These are phyloP conservation scores for Podargus strigoides DNA, from an alignment of 2,797 vertebrate species.

Conservation along the genomic window DNA sequence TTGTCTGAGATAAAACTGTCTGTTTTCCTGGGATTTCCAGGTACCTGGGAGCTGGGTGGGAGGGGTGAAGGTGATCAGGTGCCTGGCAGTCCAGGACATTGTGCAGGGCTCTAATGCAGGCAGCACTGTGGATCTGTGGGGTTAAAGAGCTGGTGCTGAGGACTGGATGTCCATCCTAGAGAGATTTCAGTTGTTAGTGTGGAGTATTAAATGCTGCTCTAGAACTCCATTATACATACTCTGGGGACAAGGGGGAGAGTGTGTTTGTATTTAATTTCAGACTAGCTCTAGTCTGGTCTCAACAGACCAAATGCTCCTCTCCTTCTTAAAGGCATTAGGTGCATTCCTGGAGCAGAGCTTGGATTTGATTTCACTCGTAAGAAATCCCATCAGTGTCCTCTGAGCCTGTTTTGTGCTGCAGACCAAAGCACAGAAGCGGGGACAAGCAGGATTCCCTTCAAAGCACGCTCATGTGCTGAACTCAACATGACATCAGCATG, in stretches of 20 bases:
- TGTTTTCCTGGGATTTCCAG: neutral
- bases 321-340: neutral
- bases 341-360: neutral
- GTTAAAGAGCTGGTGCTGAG: neutral
- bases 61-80: neutral
- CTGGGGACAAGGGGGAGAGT: neutral
- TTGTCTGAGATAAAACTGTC: neutral
- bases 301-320: neutral
- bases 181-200: neutral
- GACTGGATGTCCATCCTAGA: neutral
- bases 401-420: neutral
- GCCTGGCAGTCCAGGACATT: accelerated
- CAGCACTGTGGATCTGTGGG: accelerated
- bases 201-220: neutral
- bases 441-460: neutral
- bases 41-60: neutral
- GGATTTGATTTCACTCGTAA: neutral
- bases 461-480: accelerated
- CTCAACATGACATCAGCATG: neutral
- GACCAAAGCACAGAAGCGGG: neutral
- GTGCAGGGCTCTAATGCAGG: neutral
- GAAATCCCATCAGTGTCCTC: neutral
- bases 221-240: neutral
- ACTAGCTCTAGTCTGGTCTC: neutral
- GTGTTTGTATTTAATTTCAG: neutral